Conservation (phyloP, 2,113 vertebrate genomes). For the Pelvicachromis taeniatus region DNA sequence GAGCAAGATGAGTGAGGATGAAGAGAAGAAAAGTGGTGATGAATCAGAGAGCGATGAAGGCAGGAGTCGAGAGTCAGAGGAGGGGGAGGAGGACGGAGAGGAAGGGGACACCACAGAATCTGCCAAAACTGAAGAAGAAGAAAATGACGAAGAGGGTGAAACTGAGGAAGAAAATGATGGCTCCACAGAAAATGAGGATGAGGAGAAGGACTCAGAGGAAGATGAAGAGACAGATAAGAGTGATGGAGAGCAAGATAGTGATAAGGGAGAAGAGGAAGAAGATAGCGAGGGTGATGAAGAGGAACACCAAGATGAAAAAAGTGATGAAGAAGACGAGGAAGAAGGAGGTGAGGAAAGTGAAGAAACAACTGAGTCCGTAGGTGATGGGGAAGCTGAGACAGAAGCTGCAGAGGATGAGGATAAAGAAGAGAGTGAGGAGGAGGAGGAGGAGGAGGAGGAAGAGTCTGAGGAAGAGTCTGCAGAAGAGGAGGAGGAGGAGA, state of each 20-base stretch:
- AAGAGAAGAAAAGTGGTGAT: not conserved
- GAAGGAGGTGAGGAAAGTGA: not conserved
- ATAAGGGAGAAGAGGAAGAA: not conserved
- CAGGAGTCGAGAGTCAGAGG: not conserved
- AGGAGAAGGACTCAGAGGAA: not conserved
- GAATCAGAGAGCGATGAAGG: not conserved
- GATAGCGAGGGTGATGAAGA: not conserved
- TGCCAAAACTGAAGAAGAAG: slow-evolving; percentile 12
- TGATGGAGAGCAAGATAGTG: not conserved
- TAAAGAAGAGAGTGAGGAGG: not conserved
- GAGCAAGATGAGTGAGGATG: not conserved
- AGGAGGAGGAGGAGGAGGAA: not conserved
- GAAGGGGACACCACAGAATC: not conserved
- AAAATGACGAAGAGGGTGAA: slow-evolving; percentile 2
- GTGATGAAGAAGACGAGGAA: not conserved
- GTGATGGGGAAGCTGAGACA: not conserved
- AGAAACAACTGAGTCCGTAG: not conserved
- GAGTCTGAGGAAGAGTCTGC: not conserved
- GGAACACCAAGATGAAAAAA: not conserved
- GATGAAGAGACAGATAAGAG: not conserved
- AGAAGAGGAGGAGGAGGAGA: not conserved
- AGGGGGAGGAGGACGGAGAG: not conserved
- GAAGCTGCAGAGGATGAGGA: not conserved
- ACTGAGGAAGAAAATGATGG: slow-evolving; percentile 3
- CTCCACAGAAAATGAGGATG: not conserved